These are phyloP conservation scores for Escarpia spicata DNA, from an alignment of 2,888 invertebrate genomes.

Conservation along the genomic window DNA sequence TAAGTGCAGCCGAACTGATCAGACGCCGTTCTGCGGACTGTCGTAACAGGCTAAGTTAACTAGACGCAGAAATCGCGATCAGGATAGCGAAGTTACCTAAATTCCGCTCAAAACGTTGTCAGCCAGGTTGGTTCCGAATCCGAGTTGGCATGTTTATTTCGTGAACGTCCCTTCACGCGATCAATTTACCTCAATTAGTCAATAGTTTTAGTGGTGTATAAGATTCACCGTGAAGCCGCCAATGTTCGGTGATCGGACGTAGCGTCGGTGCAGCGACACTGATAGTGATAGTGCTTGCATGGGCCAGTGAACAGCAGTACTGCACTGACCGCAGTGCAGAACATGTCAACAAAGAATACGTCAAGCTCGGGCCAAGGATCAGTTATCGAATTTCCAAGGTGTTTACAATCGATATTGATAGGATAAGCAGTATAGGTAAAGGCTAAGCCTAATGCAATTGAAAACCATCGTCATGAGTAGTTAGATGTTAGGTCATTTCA, in stretches of 20 bases:
- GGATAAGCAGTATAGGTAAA: background rate
- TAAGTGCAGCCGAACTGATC: background rate
- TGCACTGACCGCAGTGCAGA: background rate
- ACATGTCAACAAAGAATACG: background rate
- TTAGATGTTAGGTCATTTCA: no score
- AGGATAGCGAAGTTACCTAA: background rate
- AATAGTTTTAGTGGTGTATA: background rate
- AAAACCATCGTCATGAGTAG: no score
- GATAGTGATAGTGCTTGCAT: background rate
- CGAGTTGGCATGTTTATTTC: background rate
- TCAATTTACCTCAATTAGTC: background rate
- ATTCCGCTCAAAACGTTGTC: slow-evolving; percentile 8
- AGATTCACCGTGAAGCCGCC: background rate
- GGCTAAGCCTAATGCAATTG: no score
- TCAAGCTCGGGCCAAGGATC: background rate
- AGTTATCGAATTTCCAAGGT: background rate
- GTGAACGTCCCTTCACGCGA: background rate
- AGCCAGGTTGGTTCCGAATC: background rate
- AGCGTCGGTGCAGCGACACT: background rate
- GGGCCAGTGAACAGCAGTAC: no score
- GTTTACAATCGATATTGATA: background rate
- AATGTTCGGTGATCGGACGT: background rate
- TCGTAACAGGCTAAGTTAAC: background rate
- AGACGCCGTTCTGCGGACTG: background rate
- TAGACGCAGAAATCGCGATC: background rate